These are phyloP conservation scores for Colius striatus DNA, from an alignment of 2,113 vertebrate species.

Conservation along the genomic window DNA sequence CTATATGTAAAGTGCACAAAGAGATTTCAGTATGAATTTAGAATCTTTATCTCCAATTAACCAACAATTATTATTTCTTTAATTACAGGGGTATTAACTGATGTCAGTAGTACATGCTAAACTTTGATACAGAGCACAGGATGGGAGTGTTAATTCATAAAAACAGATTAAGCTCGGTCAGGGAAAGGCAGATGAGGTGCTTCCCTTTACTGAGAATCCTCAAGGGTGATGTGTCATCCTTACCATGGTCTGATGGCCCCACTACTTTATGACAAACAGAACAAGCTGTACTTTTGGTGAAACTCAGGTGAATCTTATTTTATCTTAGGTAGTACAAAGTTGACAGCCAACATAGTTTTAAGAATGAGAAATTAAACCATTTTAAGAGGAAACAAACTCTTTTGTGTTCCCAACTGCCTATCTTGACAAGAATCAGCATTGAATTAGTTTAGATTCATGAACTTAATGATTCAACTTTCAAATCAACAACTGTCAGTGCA, in stretches of 20 bases:
- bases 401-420: neutral
- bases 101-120: neutral
- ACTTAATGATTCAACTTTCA: neutral
- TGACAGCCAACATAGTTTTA: neutral
- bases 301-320: neutral
- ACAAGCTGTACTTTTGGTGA: neutral
- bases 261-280: neutral
- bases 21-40: neutral
- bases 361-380: neutral
- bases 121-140: neutral
- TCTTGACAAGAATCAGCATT: neutral
- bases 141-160: neutral
- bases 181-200: neutral
- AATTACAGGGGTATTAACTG: neutral
- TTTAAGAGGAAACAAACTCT: neutral
- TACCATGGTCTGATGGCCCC: neutral
- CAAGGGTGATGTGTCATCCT: neutral
- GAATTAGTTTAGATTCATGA: neutral
- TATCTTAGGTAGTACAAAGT: neutral
- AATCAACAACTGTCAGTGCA: neutral
- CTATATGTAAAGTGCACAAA: neutral
- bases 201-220: neutral
- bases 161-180: neutral
- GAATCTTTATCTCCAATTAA: neutral
- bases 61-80: neutral